A percentile compares a stretch with the other conserved stretches of the same genome.
phyloP scores from a whole-genome alignment of 2,888 invertebrate species.

The Platycheirus rosarum region DNA sequence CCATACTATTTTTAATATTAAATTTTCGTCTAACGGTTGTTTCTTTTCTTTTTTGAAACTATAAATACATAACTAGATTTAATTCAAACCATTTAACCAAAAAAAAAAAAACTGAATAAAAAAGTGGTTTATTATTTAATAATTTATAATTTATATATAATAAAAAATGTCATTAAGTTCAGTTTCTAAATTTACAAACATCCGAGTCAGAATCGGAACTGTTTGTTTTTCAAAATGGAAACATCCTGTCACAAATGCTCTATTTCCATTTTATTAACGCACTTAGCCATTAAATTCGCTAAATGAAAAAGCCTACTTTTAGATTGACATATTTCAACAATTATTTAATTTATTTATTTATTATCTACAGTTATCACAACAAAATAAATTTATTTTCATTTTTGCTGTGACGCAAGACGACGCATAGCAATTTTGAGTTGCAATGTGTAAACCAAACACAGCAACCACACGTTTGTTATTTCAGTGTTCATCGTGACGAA shows the following conservation, averaged over 20 bases:
- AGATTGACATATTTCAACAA: neutral
- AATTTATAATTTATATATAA: no score
- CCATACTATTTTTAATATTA: no score
- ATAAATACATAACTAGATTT: no score
- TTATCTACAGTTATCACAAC: no score
- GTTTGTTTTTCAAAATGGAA: constrained; percentile 21
- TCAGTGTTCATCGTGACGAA: constrained; percentile 37
- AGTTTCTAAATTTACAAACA: no score
- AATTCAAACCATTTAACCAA: no score
- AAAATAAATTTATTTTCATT: neutral
- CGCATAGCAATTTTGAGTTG: constrained; percentile 19
- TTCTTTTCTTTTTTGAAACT: no score
- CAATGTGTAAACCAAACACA: constrained; percentile 17
- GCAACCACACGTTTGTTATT: constrained; percentile 29
- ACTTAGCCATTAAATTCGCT: constrained; percentile 24
- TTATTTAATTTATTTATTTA: constrained; percentile 40
- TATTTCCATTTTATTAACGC: constrained; percentile 32
- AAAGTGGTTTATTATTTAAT: no score
- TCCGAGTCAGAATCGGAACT: constrained; percentile 37
- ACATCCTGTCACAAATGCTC: constrained; percentile 17
- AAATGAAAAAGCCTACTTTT: neutral
- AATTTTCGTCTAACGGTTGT: no score
- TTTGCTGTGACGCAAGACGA: no score
- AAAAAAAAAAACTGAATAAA: no score
- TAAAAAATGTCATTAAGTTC: no score